Evolutionary conservation across 2,797 vertebrate genomes (phyloP), one percentile per base, ranked within the genome.

Genomic region (Peromyscus nudipes): DNA sequence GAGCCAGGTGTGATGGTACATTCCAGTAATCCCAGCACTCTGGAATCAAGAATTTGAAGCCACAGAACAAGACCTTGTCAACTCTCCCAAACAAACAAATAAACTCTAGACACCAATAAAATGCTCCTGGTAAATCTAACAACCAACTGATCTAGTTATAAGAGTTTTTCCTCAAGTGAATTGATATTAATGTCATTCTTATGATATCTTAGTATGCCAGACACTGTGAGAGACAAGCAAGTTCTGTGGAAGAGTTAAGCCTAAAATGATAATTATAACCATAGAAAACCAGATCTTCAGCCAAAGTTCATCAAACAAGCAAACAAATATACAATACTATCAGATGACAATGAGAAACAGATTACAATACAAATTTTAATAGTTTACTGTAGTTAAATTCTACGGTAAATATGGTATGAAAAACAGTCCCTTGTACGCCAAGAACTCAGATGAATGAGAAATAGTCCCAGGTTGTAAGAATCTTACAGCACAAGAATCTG

Each of bases 301-400:
- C 52, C 77, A 81, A 94, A 83, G 94, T 92, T 75, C 46, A 93
- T 88, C 60, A 95, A 89, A 69, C 90, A 40, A 17, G 62, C 29
- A 94, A 92, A 92, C 89, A 55, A 65, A 57, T 29, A 9, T 93
- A 93, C 16, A 92, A 96, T 57, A 73, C 67, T 46, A 94, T 91
- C 71, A 91, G 83, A 69, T n/a, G 25, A 57, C 52, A 81, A 65
- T 57, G 81, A 79, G 46, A 60, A 93, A 76, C 62, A 95, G 19
- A 93, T 86, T 16, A 82, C 23, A 29, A 84, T 16, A 82, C 23
- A 29, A 84, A 46, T 84, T 65, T 23, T 7, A 65, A 84, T 31
- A 91, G 52, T 94, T 94, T 85, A 91, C 27, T 93, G 69, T 82
- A 85, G 62, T 90, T 94, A 87, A 94, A 80, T 87, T 81, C 17